Percentiles rank a stretch among this genome's conserved stretches.
Evolutionary conservation across 2,797 vertebrate genomes (phyloP).

Genomic region (Enteromius mattozi): DNA sequence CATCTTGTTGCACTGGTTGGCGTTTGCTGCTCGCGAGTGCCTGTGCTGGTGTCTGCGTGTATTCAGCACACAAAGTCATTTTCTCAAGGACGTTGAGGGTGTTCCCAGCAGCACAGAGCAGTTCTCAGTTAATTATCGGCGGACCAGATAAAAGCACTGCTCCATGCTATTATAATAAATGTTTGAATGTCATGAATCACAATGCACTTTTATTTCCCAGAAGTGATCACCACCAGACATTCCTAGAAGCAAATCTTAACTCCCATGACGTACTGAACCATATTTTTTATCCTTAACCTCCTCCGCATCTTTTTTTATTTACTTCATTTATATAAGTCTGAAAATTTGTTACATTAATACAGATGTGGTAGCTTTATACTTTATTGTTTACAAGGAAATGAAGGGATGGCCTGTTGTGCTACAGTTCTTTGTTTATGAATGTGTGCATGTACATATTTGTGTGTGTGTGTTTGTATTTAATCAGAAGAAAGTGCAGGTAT

Average conservation of each 20-base stretch:
- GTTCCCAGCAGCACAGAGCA: conserved; percentile 36
- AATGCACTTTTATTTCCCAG: conserved; percentile 29
- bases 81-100: conserved; percentile 44
- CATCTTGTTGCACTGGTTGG: conserved; percentile 30
- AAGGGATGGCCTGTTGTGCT: background rate
- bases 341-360: background rate
- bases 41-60: conserved; percentile 35
- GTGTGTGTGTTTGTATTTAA: background rate
- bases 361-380: background rate
- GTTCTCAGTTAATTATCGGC: conserved; percentile 45
- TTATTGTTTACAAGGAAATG: background rate
- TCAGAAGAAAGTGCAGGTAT: background rate
- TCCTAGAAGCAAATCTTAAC: conserved; percentile 15
- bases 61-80: conserved; percentile 8
- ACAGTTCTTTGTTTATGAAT: background rate
- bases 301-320: background rate
- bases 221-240: conserved; percentile 16
- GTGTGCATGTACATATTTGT: background rate
- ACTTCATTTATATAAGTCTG: background rate
- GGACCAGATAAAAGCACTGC: conserved; percentile 20
- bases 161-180: conserved; percentile 17
- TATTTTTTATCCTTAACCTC: background rate
- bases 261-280: conserved; percentile 11
- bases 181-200: conserved; percentile 39
- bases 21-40: background rate